A percentile compares a stretch with the other conserved stretches of the same genome.
Evolutionary conservation across 2,888 invertebrate species (phyloP).

Genomic region (Entomobrya multifasciata): DNA sequence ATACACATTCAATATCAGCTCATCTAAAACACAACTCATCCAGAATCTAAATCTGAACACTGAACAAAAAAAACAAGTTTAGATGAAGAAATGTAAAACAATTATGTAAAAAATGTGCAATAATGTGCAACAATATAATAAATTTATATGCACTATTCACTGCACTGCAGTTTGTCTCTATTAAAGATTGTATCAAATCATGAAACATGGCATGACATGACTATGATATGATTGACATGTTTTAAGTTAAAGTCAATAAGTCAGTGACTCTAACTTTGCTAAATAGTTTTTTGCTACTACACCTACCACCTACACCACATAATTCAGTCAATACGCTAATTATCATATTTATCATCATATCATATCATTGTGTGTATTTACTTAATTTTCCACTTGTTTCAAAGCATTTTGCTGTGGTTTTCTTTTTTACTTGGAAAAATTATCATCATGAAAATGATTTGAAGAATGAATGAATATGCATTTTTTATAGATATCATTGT

Average conservation of each 20-base stretch:
- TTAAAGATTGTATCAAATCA: neutral
- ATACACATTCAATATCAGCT: neutral
- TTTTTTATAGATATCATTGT: conserved; percentile 37
- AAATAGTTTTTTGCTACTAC: neutral
- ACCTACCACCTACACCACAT: no score
- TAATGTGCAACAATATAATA: conserved; percentile 20
- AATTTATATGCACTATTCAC: neutral
- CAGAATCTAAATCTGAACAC: neutral
- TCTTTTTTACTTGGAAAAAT: neutral
- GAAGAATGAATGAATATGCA: conserved; percentile 29
- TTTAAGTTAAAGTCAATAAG: neutral
- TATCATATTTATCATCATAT: conserved; percentile 11
- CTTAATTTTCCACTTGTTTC: conserved; percentile 11
- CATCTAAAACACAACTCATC: neutral
- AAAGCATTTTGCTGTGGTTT: neutral
- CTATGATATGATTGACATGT: neutral
- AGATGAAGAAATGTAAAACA: conserved; percentile 15
- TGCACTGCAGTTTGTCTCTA: neutral
- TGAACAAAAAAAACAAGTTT: no score
- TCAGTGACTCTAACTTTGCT: neutral
- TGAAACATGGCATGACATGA: neutral
- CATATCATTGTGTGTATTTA: neutral
- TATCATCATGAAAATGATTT: neutral
- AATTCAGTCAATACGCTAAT: no score
- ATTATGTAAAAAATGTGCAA: conserved; percentile 11